phyloP scores from a whole-genome alignment of 2,888 invertebrate genomes.

The Nomada hirtipes region DNA sequence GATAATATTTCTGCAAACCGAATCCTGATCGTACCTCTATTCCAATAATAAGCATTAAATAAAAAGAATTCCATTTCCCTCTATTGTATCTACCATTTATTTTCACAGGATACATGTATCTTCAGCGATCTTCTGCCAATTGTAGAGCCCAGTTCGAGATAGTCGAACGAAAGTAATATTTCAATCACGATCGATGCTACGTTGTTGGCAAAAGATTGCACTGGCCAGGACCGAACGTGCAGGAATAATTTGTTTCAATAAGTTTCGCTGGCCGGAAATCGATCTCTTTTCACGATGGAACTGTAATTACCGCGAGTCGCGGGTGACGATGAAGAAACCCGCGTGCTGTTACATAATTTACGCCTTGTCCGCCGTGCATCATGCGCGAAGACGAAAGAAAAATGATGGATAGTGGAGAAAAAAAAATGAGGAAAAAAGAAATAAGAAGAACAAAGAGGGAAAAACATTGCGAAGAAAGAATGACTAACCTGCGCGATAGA shows the following conservation, averaged over 20 bases:
- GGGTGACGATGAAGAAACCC: constrained; percentile 43
- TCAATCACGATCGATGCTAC: constrained; percentile 3
- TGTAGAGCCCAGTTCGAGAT: too few relatives aligned
- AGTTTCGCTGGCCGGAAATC: constrained; percentile 13
- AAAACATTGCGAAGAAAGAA: constrained; percentile 48
- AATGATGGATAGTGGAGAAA: not conserved
- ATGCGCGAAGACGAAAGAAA: not conserved
- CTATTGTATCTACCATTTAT: too few relatives aligned
- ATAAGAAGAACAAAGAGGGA: constrained; percentile 43
- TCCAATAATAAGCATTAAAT: too few relatives aligned
- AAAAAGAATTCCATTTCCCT: too few relatives aligned
- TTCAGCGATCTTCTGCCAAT: too few relatives aligned
- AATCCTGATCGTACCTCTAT: too few relatives aligned
- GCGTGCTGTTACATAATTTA: constrained; percentile 61
- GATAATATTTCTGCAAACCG: too few relatives aligned
- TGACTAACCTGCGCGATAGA: constrained; percentile 70
- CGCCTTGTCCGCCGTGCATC: constrained; percentile 49
- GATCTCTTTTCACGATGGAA: constrained; percentile 18
- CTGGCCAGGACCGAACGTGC: constrained; percentile 4
- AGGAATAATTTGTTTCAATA: constrained; percentile 6
- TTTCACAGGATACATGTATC: too few relatives aligned
- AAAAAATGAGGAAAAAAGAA: not conserved
- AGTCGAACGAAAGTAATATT: not conserved
- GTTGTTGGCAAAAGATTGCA: not conserved
- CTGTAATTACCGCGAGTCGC: constrained; percentile 29